A percentile compares a stretch with the other conserved stretches of the same genome.
Evolutionary conservation across 35 echinoderm and acorn worm species (phyloP).

Genomic region (Apostichopus japonicus): DNA sequence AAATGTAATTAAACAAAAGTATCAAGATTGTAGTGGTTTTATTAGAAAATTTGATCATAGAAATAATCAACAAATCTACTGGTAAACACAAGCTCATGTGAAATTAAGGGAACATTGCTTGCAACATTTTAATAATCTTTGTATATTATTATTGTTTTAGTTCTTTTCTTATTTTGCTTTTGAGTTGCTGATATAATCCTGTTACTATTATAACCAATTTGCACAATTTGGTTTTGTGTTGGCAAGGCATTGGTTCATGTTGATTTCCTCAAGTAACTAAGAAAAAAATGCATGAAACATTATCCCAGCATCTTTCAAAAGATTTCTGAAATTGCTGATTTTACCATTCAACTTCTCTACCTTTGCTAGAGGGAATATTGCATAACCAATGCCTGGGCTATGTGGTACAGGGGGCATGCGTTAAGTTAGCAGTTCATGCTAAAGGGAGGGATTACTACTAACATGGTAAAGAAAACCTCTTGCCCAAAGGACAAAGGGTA

Average conservation of each 20-base stretch:
- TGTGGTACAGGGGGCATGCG: too few relatives aligned
- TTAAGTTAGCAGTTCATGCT: too few relatives aligned
- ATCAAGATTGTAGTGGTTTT: neutral
- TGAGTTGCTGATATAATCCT: neutral
- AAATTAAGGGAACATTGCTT: neutral
- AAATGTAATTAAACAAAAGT: neutral
- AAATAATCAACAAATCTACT: neutral
- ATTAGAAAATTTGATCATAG: neutral
- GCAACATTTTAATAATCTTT: slow-evolving; percentile 15
- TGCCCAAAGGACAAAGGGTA: too few relatives aligned
- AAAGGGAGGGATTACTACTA: too few relatives aligned
- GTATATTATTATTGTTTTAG: neutral
- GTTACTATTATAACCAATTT: neutral
- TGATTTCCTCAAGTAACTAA: too few relatives aligned
- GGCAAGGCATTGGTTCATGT: neutral
- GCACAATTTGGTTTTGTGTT: neutral
- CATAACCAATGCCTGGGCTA: too few relatives aligned
- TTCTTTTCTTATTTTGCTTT: neutral
- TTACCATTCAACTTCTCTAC: too few relatives aligned
- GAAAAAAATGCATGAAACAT: too few relatives aligned
- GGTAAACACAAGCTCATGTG: neutral
- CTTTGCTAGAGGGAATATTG: too few relatives aligned
- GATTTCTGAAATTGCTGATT: too few relatives aligned
- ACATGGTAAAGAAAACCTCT: too few relatives aligned
- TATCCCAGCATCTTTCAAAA: too few relatives aligned